A percentile compares a stretch with the other conserved stretches of the same genome.
phyloP scores from a whole-genome alignment of 2,113 vertebrate genomes.

The Noturus placidus region DNA sequence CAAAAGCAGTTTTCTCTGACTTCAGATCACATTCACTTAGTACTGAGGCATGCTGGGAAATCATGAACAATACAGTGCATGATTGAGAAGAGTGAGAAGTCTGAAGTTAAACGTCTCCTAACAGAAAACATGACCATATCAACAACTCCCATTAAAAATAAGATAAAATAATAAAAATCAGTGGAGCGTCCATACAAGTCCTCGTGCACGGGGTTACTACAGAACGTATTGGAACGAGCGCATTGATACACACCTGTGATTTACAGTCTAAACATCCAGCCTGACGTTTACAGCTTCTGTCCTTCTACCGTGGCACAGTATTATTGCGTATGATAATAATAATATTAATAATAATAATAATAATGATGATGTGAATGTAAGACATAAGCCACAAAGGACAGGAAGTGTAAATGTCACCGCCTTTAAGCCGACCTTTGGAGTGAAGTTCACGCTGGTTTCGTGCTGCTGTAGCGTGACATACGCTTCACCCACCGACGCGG shows the following conservation, averaged over 20 bases:
- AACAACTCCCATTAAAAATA: no score
- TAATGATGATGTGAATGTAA: not conserved
- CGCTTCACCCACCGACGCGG: not conserved
- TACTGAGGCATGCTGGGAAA: constrained; percentile 16
- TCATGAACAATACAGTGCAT: not conserved
- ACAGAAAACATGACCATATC: not conserved
- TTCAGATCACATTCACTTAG: not conserved
- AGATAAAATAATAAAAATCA: not conserved
- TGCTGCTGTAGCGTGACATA: not conserved
- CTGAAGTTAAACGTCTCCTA: not conserved
- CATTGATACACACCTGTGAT: not conserved
- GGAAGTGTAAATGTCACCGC: not conserved
- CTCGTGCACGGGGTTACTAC: not conserved
- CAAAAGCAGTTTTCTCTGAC: not conserved
- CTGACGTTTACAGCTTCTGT: not conserved
- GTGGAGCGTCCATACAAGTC: not conserved
- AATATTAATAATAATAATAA: not conserved
- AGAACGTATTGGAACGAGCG: not conserved
- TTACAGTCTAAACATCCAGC: not conserved
- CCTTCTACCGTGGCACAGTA: not conserved
- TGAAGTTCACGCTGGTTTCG: not conserved
- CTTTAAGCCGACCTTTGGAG: not conserved
- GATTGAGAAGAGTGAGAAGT: not conserved
- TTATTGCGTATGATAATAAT: not conserved
- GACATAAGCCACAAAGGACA: not conserved